Percentiles rank a stretch among this genome's conserved stretches.
Evolutionary conservation across 2,797 vertebrate species (phyloP).

Genomic region (Tiaroga cobitis): DNA sequence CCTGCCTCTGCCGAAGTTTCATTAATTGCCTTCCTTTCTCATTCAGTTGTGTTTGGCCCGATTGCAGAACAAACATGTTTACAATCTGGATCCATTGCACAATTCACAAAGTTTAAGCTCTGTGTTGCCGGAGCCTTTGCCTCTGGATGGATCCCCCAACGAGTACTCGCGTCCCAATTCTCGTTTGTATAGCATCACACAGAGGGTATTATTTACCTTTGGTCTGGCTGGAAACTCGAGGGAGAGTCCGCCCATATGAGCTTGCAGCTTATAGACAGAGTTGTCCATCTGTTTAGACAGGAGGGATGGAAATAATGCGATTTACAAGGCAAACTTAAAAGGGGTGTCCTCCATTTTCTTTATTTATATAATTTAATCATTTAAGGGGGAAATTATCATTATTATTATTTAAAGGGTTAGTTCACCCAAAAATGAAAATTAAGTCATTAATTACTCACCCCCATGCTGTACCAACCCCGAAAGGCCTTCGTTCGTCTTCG

Average conservation of each 20-base stretch:
- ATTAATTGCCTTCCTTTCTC: conserved; percentile 51
- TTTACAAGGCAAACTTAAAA: conserved; percentile 36
- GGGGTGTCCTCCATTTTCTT: conserved; percentile 1
- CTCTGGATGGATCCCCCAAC: conserved; percentile 2
- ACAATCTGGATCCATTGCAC: conserved; percentile 11
- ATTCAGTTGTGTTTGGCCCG: conserved; percentile 9
- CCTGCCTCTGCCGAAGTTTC: conserved; percentile 26
- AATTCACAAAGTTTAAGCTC: conserved; percentile 30
- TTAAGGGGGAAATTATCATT: too few relatives aligned
- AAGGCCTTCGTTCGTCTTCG: too few relatives aligned
- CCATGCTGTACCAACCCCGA: too few relatives aligned
- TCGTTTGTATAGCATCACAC: conserved; percentile 13
- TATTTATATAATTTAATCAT: neutral
- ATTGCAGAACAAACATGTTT: conserved; percentile 48
- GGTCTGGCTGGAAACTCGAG: conserved; percentile 15
- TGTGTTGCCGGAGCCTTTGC: neutral
- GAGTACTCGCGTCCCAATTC: neutral
- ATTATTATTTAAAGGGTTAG: too few relatives aligned
- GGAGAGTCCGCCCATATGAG: conserved; percentile 25
- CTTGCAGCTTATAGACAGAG: conserved; percentile 39
- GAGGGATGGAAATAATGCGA: conserved; percentile 27
- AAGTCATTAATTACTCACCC: too few relatives aligned
- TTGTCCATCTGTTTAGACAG: conserved; percentile 56
- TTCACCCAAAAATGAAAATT: too few relatives aligned
- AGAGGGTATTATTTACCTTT: conserved; percentile 47